These are phyloP conservation scores for Tokudaia muenninki DNA, from an alignment of 2,797 vertebrate species.

Conservation along the genomic window DNA sequence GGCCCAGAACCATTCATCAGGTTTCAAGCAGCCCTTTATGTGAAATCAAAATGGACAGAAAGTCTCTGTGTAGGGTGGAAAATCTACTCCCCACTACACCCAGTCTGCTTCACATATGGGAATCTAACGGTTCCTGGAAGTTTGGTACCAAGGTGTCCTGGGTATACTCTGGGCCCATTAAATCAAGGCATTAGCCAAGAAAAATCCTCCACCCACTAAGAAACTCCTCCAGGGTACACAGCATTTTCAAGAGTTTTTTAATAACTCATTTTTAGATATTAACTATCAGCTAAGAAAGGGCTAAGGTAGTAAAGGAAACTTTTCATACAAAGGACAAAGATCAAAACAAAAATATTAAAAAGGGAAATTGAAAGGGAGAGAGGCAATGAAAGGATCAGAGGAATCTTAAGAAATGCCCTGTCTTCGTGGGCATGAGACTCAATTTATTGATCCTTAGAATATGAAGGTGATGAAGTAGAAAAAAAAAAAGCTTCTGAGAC, in stretches of 20 bases:
- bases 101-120: too few species aligned
- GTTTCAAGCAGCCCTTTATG: background rate
- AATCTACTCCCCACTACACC: too few species aligned
- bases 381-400: constrained; percentile 52
- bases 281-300: constrained; percentile 9
- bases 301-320: background rate
- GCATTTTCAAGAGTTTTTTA: background rate
- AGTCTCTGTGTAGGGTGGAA: background rate
- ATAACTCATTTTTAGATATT: constrained; percentile 30
- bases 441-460: constrained; percentile 58
- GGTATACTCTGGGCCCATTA: background rate
- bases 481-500: constrained; percentile 18
- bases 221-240: background rate
- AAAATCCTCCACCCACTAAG: background rate
- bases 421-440: constrained; percentile 40
- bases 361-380: constrained; percentile 39
- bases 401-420: constrained; percentile 15
- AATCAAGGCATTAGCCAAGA: background rate
- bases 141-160: background rate
- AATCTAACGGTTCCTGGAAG: too few species aligned
- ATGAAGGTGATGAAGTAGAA: constrained; percentile 26
- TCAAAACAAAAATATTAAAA: constrained; percentile 63
- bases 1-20: background rate
- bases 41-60: background rate
- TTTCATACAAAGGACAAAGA: constrained; percentile 53